A percentile compares a stretch with the other conserved stretches of the same genome.
Conservation (phyloP, 2,113 vertebrate genomes). For the Benthochromis sp. region DNA sequence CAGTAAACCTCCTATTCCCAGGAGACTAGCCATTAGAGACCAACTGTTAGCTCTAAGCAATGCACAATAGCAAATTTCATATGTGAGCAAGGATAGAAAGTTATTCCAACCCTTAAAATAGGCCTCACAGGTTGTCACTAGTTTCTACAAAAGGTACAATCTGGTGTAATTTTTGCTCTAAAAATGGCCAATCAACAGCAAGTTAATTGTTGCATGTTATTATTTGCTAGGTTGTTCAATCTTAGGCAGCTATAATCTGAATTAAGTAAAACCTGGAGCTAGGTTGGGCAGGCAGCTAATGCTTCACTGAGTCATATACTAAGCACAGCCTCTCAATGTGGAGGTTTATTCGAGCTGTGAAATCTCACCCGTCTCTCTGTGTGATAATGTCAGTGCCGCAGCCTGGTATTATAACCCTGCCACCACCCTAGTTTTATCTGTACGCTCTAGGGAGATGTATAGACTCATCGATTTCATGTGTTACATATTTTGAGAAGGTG, state of each 20-base stretch:
- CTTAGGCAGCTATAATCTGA: background rate
- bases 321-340: background rate
- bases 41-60: background rate
- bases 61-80: background rate
- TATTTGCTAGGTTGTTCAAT: background rate
- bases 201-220: background rate
- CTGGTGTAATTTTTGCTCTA: background rate
- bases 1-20: background rate
- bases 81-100: background rate
- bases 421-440: background rate
- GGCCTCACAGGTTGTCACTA: background rate
- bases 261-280: background rate
- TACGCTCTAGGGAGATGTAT: background rate
- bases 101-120: background rate
- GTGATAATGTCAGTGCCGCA: background rate
- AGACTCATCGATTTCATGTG: background rate
- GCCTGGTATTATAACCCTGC: background rate
- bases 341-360: background rate
- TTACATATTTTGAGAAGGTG: background rate
- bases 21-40: background rate
- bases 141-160: background rate
- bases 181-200: background rate
- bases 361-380: background rate
- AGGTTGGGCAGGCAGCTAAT: background rate
- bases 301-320: background rate